Evolutionary conservation across 2,888 invertebrate genomes (phyloP).

Genomic region (Chloroclysta siterata): DNA sequence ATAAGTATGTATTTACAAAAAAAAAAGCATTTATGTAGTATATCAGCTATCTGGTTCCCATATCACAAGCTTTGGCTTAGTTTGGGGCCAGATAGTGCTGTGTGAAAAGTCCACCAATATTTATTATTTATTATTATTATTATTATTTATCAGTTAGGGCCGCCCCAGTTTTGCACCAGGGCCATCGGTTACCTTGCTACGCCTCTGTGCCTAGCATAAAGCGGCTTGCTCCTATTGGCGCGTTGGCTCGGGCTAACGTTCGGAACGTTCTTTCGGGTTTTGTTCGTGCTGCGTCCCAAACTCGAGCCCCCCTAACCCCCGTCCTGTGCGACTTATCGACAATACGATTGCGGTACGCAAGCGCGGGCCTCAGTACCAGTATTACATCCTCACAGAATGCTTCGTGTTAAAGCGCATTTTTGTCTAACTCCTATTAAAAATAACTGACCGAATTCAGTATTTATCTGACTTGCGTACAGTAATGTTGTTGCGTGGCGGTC

Average conservation of each 20-base stretch:
- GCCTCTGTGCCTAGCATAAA: no score
- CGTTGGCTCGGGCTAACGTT: not conserved
- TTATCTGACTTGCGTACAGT: conserved; percentile 11
- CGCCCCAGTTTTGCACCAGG: no score
- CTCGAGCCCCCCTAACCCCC: conserved; percentile 13
- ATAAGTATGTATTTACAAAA: no score
- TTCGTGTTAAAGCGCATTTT: conserved; percentile 31
- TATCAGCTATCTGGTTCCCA: no score
- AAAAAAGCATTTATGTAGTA: no score
- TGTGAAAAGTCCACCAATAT: no score
- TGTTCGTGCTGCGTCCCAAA: conserved; percentile 8
- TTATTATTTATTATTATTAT: no score
- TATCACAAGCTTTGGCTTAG: no score
- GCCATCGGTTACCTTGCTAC: no score
- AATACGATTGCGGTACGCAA: conserved; percentile 31
- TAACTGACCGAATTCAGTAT: conserved; percentile 21
- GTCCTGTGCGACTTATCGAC: conserved; percentile 29
- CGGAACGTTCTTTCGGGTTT: not conserved
- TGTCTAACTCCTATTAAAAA: conserved; percentile 22
- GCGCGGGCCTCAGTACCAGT: conserved; percentile 25
- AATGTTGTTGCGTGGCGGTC: conserved; percentile 15
- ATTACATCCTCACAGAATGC: conserved; percentile 27
- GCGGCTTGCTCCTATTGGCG: no score
- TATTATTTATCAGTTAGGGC: no score
- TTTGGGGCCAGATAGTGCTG: no score